Evolutionary conservation across 1,140 invertebrate species (phyloP), one percentile per base, ranked within the genome.

Genomic region (Berghia stephanieae): DNA sequence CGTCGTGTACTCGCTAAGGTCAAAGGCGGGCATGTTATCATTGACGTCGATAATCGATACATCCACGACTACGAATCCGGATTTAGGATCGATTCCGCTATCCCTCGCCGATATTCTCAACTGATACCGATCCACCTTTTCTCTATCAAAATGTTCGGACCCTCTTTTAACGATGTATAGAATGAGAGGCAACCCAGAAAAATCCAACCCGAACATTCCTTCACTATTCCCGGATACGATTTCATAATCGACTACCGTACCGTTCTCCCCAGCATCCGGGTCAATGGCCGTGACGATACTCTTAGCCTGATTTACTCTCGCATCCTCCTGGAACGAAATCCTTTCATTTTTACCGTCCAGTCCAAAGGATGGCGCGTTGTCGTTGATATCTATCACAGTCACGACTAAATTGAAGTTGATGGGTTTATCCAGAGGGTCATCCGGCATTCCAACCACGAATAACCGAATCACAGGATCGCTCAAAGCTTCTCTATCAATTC

Each of bases 21-120:
- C 95, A 95, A 97, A 89, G 94, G 96, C 90, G 94, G 95, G 38
- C 94, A 96, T 85, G 95, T 95, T 85, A 96, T 97, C 91, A 95
- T 97, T 92, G 94, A 78, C 96, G 95, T 89, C 95, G 95, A 90
- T 94, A 95, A 90, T 95, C 95, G 88, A 94, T 94, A 75, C 95
- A 94, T 77, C 95, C 94, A 83, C 60, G 21, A 36, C 36, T 34
- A 84, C 42, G 49, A 93, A 97, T 31, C 96, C 96, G 78, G 93
- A 92, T 75, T 94, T 93, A 67, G 91, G 92, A 0, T 96, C 86
- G 0, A 92, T 93, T 5, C 93, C 95, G 0, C 92, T 91, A 86
- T 97, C 96, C 5, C 90, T 91, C 0, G 94, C 95, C 13, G 94
- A 95, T 46, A 98, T 91, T 34, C 93, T 94, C 34, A 98, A 83